Evolutionary conservation across 64 coral and sea anemone species (phyloP).

Genomic region (Trachythela sp.): DNA sequence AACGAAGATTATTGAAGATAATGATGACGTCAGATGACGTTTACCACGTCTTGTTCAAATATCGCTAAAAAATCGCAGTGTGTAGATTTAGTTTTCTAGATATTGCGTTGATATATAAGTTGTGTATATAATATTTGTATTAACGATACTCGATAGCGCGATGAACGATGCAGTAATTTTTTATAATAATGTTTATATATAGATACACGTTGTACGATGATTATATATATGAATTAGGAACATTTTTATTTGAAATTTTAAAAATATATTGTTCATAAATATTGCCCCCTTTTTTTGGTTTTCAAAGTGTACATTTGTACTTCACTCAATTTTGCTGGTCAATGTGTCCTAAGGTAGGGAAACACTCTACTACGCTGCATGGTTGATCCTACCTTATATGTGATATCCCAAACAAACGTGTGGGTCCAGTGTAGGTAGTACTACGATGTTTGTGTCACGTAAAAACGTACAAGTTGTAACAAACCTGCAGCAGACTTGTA

Average conservation of each 20-base stretch:
- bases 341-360: background rate
- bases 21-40: background rate
- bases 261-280: slow-evolving; percentile 10
- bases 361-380: no score
- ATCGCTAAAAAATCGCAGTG: background rate
- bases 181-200: no score
- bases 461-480: no score
- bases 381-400: no score
- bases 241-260: background rate
- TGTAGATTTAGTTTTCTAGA: background rate
- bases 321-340: background rate
- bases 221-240: background rate
- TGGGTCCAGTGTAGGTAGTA: no score
- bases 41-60: background rate
- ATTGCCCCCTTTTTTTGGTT: background rate
- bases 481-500: no score
- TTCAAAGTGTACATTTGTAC: background rate
- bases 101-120: background rate
- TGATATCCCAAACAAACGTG: no score
- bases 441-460: no score
- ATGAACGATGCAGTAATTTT: background rate
- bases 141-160: background rate
- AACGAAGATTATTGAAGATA: background rate
- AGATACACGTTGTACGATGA: background rate
- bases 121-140: slow-evolving; percentile 11